Base-by-base conservation (phyloP, 1,140 invertebrate genomes). In the Macrocentrus cingulum region DNA sequence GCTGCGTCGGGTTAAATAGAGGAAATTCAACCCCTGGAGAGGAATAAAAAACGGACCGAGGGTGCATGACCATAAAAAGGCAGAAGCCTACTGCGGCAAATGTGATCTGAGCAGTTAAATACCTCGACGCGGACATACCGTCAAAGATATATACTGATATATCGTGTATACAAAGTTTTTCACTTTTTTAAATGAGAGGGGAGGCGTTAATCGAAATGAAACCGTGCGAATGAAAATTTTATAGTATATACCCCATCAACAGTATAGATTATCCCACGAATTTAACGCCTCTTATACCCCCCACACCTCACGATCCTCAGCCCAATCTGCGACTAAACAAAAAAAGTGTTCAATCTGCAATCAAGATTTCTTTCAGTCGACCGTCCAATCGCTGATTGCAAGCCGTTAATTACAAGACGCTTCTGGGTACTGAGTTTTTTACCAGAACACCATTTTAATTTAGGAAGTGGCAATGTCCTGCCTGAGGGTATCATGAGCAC, bases 181-280 rank as follows among this genome's bases (percentile, higher is more conserved):
- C n/a, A n/a, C n/a, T n/a, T n/a, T n/a, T n/a, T n/a, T n/a, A n/a
- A n/a, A n/a, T 9, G 20, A 45, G 20, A 39, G 56, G 57, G 67
- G 59, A 68, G 60, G 66, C 66, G 68, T 70, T 70, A 71, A 71
- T 71, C 69, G 66, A 71, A 71, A 71, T 70, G 69, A 71, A 70
- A 71, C 69, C 68, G 69, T 71, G 69, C 69, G 69, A 71, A 71
- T 67, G 68, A 70, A 70, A 70, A 70, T 67, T 70, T 64, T 59
- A 62, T 66, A 58, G 66, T 57, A 41, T 39, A 39, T 15, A 8
- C 36, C 36, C 53, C 36, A 8, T n/a, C 4, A 29, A 23, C n/a
- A 29, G 25, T 57, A 36, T 39, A 60, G 46, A 60, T 63, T 63
- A 60, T 63, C 57, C 61, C 57, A 58, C 44, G 61, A 62, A 39